phyloP scores from a whole-genome alignment of 2,113 vertebrate genomes.

The Strix aluco region DNA sequence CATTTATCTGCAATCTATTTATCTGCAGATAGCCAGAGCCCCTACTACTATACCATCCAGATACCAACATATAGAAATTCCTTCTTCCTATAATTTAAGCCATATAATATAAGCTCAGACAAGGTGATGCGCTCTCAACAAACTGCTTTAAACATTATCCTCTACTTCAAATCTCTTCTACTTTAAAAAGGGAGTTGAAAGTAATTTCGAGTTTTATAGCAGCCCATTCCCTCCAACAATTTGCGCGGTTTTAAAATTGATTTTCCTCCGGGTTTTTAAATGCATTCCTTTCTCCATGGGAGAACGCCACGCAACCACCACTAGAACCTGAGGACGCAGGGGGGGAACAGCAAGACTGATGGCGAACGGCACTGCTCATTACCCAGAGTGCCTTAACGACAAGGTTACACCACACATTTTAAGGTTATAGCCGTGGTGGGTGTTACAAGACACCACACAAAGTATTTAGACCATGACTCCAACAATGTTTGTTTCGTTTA shows the following conservation, averaged over 20 bases:
- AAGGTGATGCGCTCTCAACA: neutral
- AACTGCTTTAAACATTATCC: neutral
- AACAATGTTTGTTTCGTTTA: rapidly evolving
- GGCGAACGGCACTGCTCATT: rapidly evolving
- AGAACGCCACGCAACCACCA: rapidly evolving
- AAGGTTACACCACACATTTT: rapidly evolving
- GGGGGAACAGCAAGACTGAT: neutral
- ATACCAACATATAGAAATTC: neutral
- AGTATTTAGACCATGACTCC: neutral
- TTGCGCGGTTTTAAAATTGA: neutral
- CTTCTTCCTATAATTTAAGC: neutral
- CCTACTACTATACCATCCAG: neutral
- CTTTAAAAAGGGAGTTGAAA: neutral
- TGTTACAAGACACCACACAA: too few species aligned
- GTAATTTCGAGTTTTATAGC: neutral
- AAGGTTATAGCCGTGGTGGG: rapidly evolving
- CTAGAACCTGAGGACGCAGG: too few species aligned
- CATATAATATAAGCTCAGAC: neutral
- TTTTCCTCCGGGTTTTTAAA: neutral
- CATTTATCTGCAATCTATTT: neutral
- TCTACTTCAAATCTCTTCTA: neutral
- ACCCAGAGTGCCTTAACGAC: neutral
- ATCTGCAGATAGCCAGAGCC: neutral
- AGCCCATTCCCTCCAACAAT: neutral
- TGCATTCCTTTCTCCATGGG: neutral